Percentiles rank a stretch among this genome's conserved stretches.
These are phyloP conservation scores for Podarcis siculus DNA, from an alignment of 2,797 vertebrate genomes.

Conservation along the genomic window DNA sequence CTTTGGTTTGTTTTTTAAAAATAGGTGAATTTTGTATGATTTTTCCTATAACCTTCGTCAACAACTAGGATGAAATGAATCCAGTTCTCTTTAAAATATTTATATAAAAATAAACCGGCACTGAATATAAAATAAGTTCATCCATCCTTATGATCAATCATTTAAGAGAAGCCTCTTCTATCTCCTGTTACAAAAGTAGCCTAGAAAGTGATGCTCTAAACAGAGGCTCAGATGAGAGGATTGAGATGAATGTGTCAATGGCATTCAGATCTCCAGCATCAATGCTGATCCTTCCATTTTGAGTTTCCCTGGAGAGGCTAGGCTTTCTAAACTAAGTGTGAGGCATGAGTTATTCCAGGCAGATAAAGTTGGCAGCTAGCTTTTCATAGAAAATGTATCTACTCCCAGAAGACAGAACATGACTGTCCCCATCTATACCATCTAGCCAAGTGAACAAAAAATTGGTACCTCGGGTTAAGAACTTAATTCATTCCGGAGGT, in stretches of 20 bases:
- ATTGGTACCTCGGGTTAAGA: neutral
- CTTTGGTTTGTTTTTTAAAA: no score
- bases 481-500: no score
- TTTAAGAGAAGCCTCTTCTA: neutral
- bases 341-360: conserved; percentile 31
- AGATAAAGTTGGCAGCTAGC: conserved; percentile 36
- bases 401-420: neutral
- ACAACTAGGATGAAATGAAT: neutral
- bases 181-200: neutral
- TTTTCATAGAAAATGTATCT: conserved; percentile 43
- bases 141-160: neutral
- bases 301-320: conserved; percentile 45
- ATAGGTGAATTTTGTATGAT: no score
- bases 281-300: conserved; percentile 34
- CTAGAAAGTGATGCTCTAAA: neutral
- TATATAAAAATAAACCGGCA: neutral
- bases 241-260: neutral
- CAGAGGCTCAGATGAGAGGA: neutral
- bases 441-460: conserved; percentile 34
- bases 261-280: neutral
- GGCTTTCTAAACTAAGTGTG: conserved; percentile 22
- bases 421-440: conserved; percentile 7
- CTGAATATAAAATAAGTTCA: no score
- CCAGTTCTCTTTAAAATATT: neutral
- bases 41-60: no score